Base-by-base conservation (phyloP, 2,113 vertebrate species). In the Xiphophorus maculatus region DNA sequence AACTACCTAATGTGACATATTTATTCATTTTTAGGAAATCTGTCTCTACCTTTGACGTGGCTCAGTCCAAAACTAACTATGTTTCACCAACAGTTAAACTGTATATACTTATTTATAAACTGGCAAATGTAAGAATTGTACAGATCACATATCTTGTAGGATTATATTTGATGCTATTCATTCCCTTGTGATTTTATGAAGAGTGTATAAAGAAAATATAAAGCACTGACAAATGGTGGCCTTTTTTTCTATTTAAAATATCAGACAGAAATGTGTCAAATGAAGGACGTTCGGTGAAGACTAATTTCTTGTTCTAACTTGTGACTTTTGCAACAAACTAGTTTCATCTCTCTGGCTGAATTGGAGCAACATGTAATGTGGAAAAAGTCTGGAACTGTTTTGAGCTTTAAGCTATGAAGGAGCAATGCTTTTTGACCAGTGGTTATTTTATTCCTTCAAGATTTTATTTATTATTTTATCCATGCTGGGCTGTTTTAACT, bases 131-230 rank as follows among this genome's bases (percentile, higher is more conserved):
- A 92, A 92, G 91, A 94, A 81, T 91, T 93, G 95, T 96, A 96
- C 94, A 93, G 95, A 91, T 94, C 93, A 93, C 94, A 90, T 83
- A 96, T 96, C 95, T 96, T 85, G 73, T 87, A 96, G 95, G 91
- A 93, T 94, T 85, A 93, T 95, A 95, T 89, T 94, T 81, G 51
- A 85, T 92, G 91, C 92, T 87, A 89, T 87, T 88, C 88, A 88
- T 92, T 82, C 35, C 66, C 64, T 85, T 88, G 84, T 93, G 90
- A 90, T 95, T 89, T 89, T 79, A 87, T 94, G 93, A 92, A 93
- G 90, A 92, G 91, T 92, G 92, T 94, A 92, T 93, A 94, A 93
- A 93, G 88, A 90, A 84, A 67, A 83, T 89, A 89, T 90, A 87
- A 92, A 86, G 73, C 92, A 80, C 30, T 19, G 14, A 32, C 42